phyloP scores from a whole-genome alignment of 2,113 vertebrate genomes.

The Melospiza melodia region DNA sequence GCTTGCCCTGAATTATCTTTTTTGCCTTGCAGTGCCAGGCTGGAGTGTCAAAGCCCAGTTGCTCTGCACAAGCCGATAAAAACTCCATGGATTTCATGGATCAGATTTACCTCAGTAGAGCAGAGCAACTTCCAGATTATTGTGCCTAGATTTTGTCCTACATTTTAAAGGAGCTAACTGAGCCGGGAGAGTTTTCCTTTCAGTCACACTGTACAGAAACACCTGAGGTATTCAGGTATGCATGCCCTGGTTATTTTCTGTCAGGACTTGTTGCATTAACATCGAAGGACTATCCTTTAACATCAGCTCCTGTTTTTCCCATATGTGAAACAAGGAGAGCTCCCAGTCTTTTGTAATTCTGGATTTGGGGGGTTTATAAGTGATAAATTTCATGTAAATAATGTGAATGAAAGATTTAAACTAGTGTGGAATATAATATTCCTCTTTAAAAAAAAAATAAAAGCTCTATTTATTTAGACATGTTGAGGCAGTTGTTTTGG shows the following conservation, averaged over 20 bases:
- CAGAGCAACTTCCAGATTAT: not conserved
- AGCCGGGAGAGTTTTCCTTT: not conserved
- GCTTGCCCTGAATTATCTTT: not conserved
- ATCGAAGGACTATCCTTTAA: not conserved
- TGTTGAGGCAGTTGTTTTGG: constrained; percentile 1
- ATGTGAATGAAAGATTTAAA: not conserved
- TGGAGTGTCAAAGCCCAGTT: not conserved
- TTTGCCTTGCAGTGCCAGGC: not conserved
- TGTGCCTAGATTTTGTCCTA: not conserved
- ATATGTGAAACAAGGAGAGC: not conserved
- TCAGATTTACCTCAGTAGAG: not conserved
- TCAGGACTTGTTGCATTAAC: not conserved
- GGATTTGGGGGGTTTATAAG: not conserved
- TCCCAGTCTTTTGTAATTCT: not conserved
- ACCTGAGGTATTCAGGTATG: not conserved
- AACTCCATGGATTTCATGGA: not conserved
- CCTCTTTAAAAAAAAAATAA: not conserved
- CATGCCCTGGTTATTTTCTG: not conserved
- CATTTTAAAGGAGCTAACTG: not conserved
- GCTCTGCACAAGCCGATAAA: not conserved
- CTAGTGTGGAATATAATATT: not conserved
- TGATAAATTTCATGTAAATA: not conserved
- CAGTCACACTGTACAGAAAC: not conserved
- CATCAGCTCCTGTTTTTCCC: not conserved
- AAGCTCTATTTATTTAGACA: not conserved